Percentiles rank a stretch among this genome's conserved stretches.
phyloP scores from a whole-genome alignment of 2,888 invertebrate species.

The Campaea margaritaria region DNA sequence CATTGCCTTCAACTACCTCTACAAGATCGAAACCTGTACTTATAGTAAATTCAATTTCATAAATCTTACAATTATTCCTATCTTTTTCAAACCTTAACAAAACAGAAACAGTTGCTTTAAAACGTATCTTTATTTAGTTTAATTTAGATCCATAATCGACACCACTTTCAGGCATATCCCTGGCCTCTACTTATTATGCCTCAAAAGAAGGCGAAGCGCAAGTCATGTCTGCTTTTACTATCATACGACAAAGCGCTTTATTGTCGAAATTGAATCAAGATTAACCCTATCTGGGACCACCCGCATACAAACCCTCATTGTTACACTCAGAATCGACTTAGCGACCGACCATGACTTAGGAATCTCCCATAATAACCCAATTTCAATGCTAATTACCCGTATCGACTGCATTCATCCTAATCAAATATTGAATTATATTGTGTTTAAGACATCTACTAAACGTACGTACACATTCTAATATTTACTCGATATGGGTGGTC shows the following conservation, averaged over 20 bases:
- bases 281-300: conserved; percentile 70
- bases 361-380: conserved; percentile 39
- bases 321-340: conserved; percentile 47
- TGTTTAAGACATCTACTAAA: conserved; percentile 27
- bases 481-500: conserved; percentile 58
- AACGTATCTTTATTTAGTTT: no score
- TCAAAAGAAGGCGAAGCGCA: conserved; percentile 29
- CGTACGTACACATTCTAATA: conserved; percentile 38
- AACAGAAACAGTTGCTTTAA: no score
- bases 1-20: no score
- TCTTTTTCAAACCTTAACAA: no score
- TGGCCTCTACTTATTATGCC: conserved; percentile 9
- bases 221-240: conserved; percentile 40
- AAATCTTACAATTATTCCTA: no score
- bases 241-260: conserved; percentile 50
- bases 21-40: no score
- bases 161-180: not conserved
- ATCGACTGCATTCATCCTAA: conserved; percentile 43
- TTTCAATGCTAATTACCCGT: conserved; percentile 52
- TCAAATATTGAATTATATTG: conserved; percentile 49
- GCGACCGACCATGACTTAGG: conserved; percentile 39
- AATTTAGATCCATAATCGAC: no score
- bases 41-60: no score
- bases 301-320: conserved; percentile 65
- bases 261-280: conserved; percentile 63